Conservation (phyloP, 2,113 vertebrate genomes). For the Athene cunicularia region DNA sequence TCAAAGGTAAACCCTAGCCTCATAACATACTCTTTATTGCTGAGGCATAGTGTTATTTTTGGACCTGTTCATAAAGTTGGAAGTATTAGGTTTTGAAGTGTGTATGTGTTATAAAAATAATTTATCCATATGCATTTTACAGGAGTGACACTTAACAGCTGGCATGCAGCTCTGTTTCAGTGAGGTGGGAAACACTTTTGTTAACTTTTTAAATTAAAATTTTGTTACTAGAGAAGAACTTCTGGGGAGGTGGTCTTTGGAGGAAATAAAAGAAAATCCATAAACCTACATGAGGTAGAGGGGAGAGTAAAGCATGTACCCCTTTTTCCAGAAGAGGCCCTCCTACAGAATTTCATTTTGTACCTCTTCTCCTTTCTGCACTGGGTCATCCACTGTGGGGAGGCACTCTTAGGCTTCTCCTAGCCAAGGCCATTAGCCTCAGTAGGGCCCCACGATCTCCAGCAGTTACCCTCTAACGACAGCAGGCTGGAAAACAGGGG, state of each 20-base stretch:
- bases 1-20: background rate
- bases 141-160: background rate
- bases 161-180: background rate
- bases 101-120: background rate
- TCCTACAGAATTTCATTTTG: background rate
- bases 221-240: background rate
- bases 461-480: background rate
- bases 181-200: background rate
- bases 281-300: background rate
- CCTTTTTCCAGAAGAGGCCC: background rate
- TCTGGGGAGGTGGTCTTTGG: background rate
- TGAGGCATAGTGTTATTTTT: background rate
- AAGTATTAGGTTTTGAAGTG: background rate
- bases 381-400: fast-evolving
- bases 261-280: background rate
- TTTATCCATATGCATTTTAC: background rate
- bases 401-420: background rate
- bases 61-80: background rate
- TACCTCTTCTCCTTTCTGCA: background rate
- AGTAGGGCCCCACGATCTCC: background rate
- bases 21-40: background rate
- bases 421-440: background rate
- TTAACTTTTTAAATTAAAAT: background rate
- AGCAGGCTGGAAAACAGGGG: background rate
- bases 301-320: background rate